Conservation (phyloP, 2,797 vertebrate genomes). For the Poecilia picta region DNA sequence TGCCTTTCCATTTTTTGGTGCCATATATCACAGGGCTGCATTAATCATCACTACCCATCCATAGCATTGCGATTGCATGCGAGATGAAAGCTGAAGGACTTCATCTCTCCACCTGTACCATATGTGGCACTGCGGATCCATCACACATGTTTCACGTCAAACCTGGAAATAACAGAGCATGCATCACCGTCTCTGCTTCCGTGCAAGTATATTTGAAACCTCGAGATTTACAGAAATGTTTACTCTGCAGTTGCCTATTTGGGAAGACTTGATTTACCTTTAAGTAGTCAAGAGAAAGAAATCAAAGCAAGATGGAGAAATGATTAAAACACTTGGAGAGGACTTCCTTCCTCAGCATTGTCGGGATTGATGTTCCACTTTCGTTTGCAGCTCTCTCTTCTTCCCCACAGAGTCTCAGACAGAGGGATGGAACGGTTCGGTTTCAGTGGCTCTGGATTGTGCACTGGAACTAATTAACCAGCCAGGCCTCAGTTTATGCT, state of each 20-base stretch:
- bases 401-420: constrained; percentile 28
- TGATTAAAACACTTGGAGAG: constrained; percentile 30
- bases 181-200: background rate
- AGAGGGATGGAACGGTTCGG: constrained; percentile 37
- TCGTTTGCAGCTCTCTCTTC: constrained; percentile 52
- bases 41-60: constrained; percentile 69
- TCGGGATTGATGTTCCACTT: constrained; percentile 74
- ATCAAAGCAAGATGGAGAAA: constrained; percentile 13
- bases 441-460: constrained; percentile 59
- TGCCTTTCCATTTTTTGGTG: constrained; percentile 56
- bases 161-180: constrained; percentile 37
- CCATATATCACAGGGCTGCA: constrained; percentile 60
- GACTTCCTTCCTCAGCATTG: constrained; percentile 39
- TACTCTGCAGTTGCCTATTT: background rate
- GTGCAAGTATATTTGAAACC: background rate
- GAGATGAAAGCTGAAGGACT: constrained; percentile 63
- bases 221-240: background rate
- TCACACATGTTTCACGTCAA: constrained; percentile 58
- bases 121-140: constrained; percentile 48
- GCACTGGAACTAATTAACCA: constrained; percentile 78
- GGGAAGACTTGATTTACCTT: background rate
- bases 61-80: constrained; percentile 63
- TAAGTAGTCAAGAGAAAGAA: constrained; percentile 1
- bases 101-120: constrained; percentile 64
- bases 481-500: constrained; percentile 68